A percentile compares a stretch with the other conserved stretches of the same genome.
phyloP scores from a whole-genome alignment of 1,140 invertebrate genomes.

The Nephotettix cincticeps region DNA sequence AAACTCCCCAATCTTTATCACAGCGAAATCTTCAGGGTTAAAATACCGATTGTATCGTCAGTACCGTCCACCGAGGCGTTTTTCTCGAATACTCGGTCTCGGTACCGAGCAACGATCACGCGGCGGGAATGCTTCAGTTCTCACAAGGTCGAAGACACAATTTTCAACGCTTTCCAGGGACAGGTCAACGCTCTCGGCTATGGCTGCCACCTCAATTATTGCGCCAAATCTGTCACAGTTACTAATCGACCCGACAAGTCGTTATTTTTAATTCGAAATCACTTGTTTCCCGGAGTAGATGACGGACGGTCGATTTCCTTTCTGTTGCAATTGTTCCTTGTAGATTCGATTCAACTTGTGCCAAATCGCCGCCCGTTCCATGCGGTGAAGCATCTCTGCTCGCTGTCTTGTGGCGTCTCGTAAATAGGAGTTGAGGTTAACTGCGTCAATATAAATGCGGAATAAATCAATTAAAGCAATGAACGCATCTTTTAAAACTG shows the following conservation, averaged over 20 bases:
- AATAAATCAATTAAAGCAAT: no score
- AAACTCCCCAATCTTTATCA: no score
- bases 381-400: no score
- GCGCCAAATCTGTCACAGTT: slow-evolving; percentile 2
- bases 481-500: no score
- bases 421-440: no score
- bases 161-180: slow-evolving; percentile 23
- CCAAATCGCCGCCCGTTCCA: no score
- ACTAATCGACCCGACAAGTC: neutral
- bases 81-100: neutral
- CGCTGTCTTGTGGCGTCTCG: no score
- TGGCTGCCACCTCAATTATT: slow-evolving; percentile 2
- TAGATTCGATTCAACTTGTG: no score
- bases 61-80: no score
- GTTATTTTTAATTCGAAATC: neutral
- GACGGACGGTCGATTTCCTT: neutral
- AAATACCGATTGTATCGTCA: no score
- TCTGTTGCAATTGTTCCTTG: neutral
- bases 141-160: slow-evolving; percentile 29
- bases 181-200: neutral
- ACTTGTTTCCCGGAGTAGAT: neutral
- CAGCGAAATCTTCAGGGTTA: no score
- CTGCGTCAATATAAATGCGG: no score
- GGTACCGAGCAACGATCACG: neutral
- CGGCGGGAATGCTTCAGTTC: slow-evolving; percentile 23